Evolutionary conservation across 2,113 vertebrate genomes (phyloP).

Genomic region (Xerus inauris): DNA sequence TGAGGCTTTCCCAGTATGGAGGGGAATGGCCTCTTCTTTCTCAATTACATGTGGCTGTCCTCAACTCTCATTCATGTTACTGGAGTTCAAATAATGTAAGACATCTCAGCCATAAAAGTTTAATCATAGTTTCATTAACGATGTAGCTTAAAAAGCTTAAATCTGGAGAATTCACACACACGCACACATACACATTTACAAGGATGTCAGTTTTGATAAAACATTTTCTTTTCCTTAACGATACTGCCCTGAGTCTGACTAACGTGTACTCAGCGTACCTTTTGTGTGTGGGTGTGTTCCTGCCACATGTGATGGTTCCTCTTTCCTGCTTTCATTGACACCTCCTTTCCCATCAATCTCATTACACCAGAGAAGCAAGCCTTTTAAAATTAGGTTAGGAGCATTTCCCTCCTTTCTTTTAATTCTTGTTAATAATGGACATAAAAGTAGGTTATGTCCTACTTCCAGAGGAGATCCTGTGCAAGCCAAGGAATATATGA

Average conservation of each 20-base stretch:
- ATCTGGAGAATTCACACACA: neutral
- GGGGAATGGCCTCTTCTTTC: neutral
- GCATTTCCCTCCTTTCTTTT: constrained; percentile 39
- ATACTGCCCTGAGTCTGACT: neutral
- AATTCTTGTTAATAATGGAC: constrained; percentile 51
- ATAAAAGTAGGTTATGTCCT: constrained; percentile 74
- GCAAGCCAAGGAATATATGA: neutral
- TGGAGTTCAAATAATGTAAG: neutral
- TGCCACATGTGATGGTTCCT: neutral
- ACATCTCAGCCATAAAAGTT: neutral
- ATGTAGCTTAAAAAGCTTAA: neutral
- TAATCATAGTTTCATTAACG: neutral
- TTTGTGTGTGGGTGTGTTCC: neutral
- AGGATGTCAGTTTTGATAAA: neutral
- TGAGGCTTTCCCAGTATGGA: neutral
- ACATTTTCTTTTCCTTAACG: neutral
- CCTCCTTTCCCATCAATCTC: constrained; percentile 12
- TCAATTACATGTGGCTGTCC: neutral
- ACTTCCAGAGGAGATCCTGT: constrained; percentile 45
- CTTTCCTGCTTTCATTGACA: neutral
- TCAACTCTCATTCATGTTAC: neutral
- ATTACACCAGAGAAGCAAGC: constrained; percentile 19
- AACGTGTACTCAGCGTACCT: neutral
- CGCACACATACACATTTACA: neutral
- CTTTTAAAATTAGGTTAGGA: constrained; percentile 67